Evolutionary conservation across 2,888 invertebrate species (phyloP).

Genomic region (Pemphredon lugubris): DNA sequence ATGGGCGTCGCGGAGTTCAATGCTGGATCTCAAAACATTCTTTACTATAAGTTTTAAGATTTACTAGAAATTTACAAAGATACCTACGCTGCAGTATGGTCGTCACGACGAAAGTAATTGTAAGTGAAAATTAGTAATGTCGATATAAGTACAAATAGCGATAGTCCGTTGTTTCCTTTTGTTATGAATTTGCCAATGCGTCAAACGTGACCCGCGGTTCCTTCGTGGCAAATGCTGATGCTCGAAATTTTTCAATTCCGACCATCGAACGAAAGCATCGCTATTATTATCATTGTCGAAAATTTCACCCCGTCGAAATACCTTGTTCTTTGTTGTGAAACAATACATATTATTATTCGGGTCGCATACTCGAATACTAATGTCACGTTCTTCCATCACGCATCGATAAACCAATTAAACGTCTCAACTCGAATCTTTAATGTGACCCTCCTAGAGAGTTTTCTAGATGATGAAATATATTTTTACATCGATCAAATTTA

Average conservation of each 20-base stretch:
- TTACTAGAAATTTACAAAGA: background rate
- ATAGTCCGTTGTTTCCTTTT: no score
- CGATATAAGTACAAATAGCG: background rate
- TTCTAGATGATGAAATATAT: no score
- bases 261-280: background rate
- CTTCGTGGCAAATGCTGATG: no score
- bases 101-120: background rate
- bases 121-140: background rate
- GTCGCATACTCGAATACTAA: constrained; percentile 18
- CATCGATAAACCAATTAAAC: constrained; percentile 48
- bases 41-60: background rate
- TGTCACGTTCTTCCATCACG: constrained; percentile 26
- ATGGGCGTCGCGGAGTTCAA: constrained; percentile 17
- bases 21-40: constrained; percentile 11
- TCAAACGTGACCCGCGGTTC: no score
- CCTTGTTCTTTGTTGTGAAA: constrained; percentile 12
- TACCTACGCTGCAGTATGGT: background rate
- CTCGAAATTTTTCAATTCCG: no score
- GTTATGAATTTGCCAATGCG: no score
- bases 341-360: constrained; percentile 45
- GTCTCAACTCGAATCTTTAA: constrained; percentile 37
- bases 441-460: constrained; percentile 2
- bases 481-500: no score
- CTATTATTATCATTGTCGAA: background rate
- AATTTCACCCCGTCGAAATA: background rate